phyloP scores from a whole-genome alignment of 2,797 vertebrate genomes.

The Pangasius krempfi region DNA sequence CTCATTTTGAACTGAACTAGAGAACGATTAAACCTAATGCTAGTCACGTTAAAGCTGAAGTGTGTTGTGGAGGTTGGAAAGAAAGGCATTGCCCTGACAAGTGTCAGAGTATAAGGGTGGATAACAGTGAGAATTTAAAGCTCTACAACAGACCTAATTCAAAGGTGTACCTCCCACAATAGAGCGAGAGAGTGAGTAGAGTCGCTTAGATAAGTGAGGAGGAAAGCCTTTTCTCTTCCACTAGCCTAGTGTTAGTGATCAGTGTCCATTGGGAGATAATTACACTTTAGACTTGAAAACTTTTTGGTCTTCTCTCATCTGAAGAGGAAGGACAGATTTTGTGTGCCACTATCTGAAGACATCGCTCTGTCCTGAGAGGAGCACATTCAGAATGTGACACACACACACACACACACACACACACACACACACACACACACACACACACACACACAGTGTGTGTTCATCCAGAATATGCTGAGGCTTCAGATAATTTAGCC shows the following conservation, averaged over 20 bases:
- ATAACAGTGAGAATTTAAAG: slow-evolving; percentile 51
- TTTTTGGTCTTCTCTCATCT: slow-evolving; percentile 63
- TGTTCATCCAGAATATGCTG: not conserved
- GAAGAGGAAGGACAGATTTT: slow-evolving; percentile 74
- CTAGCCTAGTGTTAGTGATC: slow-evolving; percentile 76
- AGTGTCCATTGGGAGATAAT: slow-evolving; percentile 81
- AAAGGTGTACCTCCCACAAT: slow-evolving; percentile 43
- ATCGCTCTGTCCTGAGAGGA: slow-evolving; percentile 73
- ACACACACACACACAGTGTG: not conserved
- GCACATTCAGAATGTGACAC: slow-evolving; percentile 51
- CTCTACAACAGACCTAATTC: slow-evolving; percentile 41
- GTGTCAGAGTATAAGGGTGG: slow-evolving; percentile 42
- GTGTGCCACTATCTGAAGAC: slow-evolving; percentile 75
- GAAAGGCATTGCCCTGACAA: slow-evolving; percentile 44
- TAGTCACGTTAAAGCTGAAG: not conserved
- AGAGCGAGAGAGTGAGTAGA: slow-evolving; percentile 38
- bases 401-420: not conserved
- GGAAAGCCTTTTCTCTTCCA: slow-evolving; percentile 75
- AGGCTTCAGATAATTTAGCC: not conserved
- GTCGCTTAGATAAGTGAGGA: slow-evolving; percentile 68
- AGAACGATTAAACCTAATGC: not conserved
- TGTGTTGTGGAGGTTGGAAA: slow-evolving; percentile 15
- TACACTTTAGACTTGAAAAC: slow-evolving; percentile 79
- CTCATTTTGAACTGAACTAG: not conserved
- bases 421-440: not conserved